Evolutionary conservation across 2,113 vertebrate species (phyloP), one percentile per base, ranked within the genome.

Genomic region (Amphiprion ocellaris): DNA sequence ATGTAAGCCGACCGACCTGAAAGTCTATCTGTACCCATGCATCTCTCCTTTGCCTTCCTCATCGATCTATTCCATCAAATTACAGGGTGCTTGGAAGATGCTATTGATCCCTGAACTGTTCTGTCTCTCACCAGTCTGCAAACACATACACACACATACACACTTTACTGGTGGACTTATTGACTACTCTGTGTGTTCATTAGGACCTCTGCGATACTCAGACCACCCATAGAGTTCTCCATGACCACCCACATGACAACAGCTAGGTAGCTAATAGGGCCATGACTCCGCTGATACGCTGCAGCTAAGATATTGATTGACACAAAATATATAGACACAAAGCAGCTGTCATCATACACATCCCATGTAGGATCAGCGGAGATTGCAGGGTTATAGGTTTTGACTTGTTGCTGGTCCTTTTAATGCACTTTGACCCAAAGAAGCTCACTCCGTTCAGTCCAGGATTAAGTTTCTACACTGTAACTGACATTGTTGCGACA

Each of bases 41-140:
- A 39, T 74, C 77, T 80, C 80, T 61, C 58, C 74, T 83, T 84
- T 83, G 80, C 76, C 79, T 83, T 82, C 77, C 50, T 74, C 61
- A 94, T 94, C 71, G 82, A 94, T 91, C 85, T 77, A 75, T 69
- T 87, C 87, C 85, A 86, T 92, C 92, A 94, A 91, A 94, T 94
- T 94, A 94, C 89, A 86, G 87, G 82, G 71, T 90, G 88, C 89
- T 82, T 78, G 87, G 84, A 94, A 91, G 90, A 87, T 77, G 74
- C 63, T 89, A 95, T 95, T 85, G 94, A 95, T 94, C 82, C 68
- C 71, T 77, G 68, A 41, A 72, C 72, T 73, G 68, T 75, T 82
- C 85, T 81, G 72, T 81, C 85, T 90, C 65, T 58, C 64, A 59
- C 12, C 55, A 47, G 74, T 81, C 74, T 66, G 67, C 47, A 73